Percentiles rank a stretch among this genome's conserved stretches.
phyloP scores from a whole-genome alignment of 2,888 invertebrate species.

The Eupithecia inturbata region DNA sequence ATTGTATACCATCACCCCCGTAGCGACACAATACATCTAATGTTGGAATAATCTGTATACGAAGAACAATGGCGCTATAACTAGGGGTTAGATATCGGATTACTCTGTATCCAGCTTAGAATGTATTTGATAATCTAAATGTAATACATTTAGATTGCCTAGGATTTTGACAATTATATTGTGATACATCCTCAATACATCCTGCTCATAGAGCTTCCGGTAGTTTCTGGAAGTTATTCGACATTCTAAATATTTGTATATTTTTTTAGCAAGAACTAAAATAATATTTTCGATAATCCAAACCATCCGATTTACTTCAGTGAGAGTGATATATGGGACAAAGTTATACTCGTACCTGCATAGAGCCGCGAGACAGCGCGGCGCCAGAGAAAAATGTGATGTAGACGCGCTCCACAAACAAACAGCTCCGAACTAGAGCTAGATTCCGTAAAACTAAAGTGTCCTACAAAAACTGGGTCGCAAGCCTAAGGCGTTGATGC shows the following conservation, averaged over 20 bases:
- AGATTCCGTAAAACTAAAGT: slow-evolving; percentile 58
- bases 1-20: not conserved
- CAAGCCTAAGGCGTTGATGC: slow-evolving; percentile 63
- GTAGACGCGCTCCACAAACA: slow-evolving; percentile 48
- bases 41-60: not conserved
- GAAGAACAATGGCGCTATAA: not conserved
- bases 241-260: not conserved
- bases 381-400: slow-evolving; percentile 57
- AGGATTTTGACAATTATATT: not conserved
- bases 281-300: slow-evolving; percentile 21
- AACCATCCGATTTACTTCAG: slow-evolving; percentile 45
- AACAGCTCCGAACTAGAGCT: slow-evolving; percentile 50
- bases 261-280: not conserved
- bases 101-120: not conserved
- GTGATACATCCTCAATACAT: not conserved
- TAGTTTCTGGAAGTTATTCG: not conserved
- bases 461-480: slow-evolving; percentile 70
- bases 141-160: not conserved
- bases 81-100: not conserved
- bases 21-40: not conserved
- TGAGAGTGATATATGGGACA: slow-evolving; percentile 62
- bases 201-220: not conserved
- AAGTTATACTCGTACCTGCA: slow-evolving; percentile 59
- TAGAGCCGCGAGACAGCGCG: slow-evolving; percentile 62
- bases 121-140: not conserved